phyloP scores from a whole-genome alignment of 2,888 invertebrate species.

The Charanyca ferruginea region DNA sequence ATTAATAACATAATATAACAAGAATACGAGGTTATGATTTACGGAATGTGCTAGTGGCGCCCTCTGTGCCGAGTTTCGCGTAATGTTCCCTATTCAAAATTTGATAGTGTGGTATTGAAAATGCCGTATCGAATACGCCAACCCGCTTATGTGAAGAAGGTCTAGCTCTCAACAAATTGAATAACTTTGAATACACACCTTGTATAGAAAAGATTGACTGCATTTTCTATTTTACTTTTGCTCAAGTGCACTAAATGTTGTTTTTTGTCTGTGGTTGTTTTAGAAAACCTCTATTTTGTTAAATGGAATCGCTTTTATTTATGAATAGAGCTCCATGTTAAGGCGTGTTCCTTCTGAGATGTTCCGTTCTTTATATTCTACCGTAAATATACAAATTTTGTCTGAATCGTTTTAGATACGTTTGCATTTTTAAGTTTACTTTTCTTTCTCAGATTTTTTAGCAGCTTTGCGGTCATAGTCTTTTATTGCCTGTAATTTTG shows the following conservation, averaged over 20 bases:
- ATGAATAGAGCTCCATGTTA: slow-evolving; percentile 1
- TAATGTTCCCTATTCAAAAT: too few species aligned
- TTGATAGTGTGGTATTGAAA: too few species aligned
- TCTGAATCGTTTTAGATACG: slow-evolving; percentile 15
- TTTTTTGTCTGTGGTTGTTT: not conserved
- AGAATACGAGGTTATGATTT: too few species aligned
- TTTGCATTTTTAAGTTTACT: slow-evolving; percentile 20
- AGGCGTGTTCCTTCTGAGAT: not conserved
- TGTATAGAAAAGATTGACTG: too few species aligned
- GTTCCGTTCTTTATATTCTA: slow-evolving; percentile 10
- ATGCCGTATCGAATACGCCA: too few species aligned
- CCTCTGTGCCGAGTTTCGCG: too few species aligned
- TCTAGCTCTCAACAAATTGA: too few species aligned
- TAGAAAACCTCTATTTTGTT: not conserved
- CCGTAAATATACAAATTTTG: slow-evolving; percentile 28
- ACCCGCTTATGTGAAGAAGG: too few species aligned
- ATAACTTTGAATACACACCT: not conserved
- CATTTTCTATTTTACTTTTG: not conserved
- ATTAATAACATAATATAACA: too few species aligned
- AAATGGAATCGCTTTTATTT: slow-evolving; percentile 6
- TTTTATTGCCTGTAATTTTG: slow-evolving; percentile 35
- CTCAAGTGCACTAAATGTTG: not conserved
- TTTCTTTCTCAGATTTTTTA: slow-evolving; percentile 27
- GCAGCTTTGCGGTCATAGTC: slow-evolving; percentile 23
- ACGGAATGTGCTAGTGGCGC: too few species aligned